These are phyloP conservation scores for Drepana arcuata DNA, from an alignment of 1,140 invertebrate species.

Conservation along the genomic window DNA sequence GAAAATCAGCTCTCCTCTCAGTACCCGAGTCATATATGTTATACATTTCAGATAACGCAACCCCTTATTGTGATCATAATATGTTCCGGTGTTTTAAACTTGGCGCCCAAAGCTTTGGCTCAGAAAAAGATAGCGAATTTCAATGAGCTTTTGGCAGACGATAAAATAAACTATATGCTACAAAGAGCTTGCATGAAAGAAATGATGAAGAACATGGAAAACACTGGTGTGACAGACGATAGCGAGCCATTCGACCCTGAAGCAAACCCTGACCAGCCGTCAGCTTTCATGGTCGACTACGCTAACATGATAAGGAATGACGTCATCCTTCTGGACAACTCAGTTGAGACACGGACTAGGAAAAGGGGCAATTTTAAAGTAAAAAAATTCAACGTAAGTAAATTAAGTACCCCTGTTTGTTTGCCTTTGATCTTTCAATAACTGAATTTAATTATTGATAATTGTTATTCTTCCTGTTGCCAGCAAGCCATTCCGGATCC, in stretches of 20 bases:
- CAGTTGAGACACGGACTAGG: slow-evolving; percentile 48
- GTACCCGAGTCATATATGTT: no score
- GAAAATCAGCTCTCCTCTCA: no score
- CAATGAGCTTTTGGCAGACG: slow-evolving; percentile 38
- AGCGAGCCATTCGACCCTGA: slow-evolving; percentile 27
- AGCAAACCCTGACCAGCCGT: slow-evolving; percentile 33
- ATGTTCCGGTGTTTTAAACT: slow-evolving; percentile 24
- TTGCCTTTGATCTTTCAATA: no score
- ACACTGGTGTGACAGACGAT: slow-evolving; percentile 20
- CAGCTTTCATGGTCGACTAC: slow-evolving; percentile 47
- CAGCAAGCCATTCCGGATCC: slow-evolving; percentile 33
- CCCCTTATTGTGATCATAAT: slow-evolving; percentile 19
- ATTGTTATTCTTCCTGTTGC: no score
- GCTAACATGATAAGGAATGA: slow-evolving; percentile 58
- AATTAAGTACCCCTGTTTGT: no score
- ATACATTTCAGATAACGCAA: slow-evolving; percentile 29
- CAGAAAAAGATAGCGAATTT: slow-evolving; percentile 33
- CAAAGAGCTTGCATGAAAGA: slow-evolving; percentile 28
- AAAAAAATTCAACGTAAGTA: slow-evolving; percentile 40
- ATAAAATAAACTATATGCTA: slow-evolving; percentile 43
- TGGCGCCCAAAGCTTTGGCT: slow-evolving; percentile 28
- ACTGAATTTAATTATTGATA: no score
- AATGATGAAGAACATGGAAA: slow-evolving; percentile 18
- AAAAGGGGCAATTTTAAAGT: slow-evolving; percentile 49
- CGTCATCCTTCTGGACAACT: slow-evolving; percentile 54